These are phyloP conservation scores for Amblyopsis hoosieri DNA, from an alignment of 2,797 vertebrate genomes.

Conservation along the genomic window DNA sequence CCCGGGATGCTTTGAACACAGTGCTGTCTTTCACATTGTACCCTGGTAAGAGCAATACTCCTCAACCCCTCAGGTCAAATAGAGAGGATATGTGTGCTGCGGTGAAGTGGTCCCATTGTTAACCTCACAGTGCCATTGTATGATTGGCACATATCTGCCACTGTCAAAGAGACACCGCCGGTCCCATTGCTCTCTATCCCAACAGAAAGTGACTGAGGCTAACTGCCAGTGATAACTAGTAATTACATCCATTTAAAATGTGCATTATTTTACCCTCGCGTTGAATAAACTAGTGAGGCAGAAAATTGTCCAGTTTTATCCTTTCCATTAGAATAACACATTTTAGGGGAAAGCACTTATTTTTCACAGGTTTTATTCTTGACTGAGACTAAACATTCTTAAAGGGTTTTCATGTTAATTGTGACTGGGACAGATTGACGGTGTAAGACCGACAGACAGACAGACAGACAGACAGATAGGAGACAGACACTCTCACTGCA, in stretches of 20 bases:
- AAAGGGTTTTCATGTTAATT: slow-evolving; percentile 64
- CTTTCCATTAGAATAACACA: slow-evolving; percentile 75
- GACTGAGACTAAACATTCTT: slow-evolving; percentile 69
- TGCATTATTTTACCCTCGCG: slow-evolving; percentile 82
- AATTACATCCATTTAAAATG: slow-evolving; percentile 86
- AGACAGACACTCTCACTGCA: slow-evolving; percentile 26
- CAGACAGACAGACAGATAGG: background rate
- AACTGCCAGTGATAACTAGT: slow-evolving; percentile 82
- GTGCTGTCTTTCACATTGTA: slow-evolving; percentile 19
- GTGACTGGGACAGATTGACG: slow-evolving; percentile 52
- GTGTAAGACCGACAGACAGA: slow-evolving; percentile 20
- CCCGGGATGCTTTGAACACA: slow-evolving; percentile 26
- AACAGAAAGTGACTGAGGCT: slow-evolving; percentile 69
- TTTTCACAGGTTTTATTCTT: slow-evolving; percentile 71
- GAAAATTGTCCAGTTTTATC: slow-evolving; percentile 86
- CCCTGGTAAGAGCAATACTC: slow-evolving; percentile 8
- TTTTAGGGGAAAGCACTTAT: slow-evolving; percentile 69
- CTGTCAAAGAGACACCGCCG: slow-evolving; percentile 59
- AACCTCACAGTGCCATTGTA: slow-evolving; percentile 42
- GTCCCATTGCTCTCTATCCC: slow-evolving; percentile 68
- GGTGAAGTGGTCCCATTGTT: slow-evolving; percentile 39
- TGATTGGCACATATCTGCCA: slow-evolving; percentile 50
- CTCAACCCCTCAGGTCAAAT: slow-evolving; percentile 28
- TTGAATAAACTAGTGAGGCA: slow-evolving; percentile 85
- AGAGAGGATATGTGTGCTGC: slow-evolving; percentile 44